These are phyloP conservation scores for Prenolepis imparis DNA, from an alignment of 2,888 invertebrate species.

Conservation along the genomic window DNA sequence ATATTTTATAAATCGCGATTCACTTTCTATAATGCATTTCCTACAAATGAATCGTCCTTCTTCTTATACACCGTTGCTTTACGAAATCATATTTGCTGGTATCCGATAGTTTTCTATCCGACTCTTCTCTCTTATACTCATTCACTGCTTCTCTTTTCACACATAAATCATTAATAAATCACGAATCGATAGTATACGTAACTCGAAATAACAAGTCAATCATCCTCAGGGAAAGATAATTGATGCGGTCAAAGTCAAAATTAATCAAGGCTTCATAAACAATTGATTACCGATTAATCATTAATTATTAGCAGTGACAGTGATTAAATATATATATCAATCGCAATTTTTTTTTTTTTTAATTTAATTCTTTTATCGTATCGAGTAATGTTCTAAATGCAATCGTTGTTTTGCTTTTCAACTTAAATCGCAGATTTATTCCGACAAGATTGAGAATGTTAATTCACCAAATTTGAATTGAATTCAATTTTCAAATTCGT, in stretches of 20 bases:
- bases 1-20: constrained; percentile 57
- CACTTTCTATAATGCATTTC: constrained; percentile 25
- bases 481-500: constrained; percentile 17
- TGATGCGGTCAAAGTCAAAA: constrained; percentile 47
- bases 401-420: not conserved
- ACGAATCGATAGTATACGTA: constrained; percentile 17
- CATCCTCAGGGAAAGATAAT: constrained; percentile 67
- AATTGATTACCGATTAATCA: constrained; percentile 14
- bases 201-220: constrained; percentile 53
- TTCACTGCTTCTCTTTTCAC: not conserved
- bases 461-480: not conserved
- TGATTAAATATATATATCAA: not conserved
- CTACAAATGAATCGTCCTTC: constrained; percentile 19
- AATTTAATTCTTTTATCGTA: not conserved
- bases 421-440: not conserved
- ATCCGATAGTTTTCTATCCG: constrained; percentile 21
- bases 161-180: constrained; percentile 14
- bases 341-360: constrained; percentile 10
- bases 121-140: constrained; percentile 14
- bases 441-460: not conserved
- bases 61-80: constrained; percentile 1
- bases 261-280: constrained; percentile 27
- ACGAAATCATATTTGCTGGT: constrained; percentile 17
- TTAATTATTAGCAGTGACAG: too few species aligned
- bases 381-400: not conserved